Base-by-base conservation (phyloP, 2,113 vertebrate species). In the Lagopus muta region DNA sequence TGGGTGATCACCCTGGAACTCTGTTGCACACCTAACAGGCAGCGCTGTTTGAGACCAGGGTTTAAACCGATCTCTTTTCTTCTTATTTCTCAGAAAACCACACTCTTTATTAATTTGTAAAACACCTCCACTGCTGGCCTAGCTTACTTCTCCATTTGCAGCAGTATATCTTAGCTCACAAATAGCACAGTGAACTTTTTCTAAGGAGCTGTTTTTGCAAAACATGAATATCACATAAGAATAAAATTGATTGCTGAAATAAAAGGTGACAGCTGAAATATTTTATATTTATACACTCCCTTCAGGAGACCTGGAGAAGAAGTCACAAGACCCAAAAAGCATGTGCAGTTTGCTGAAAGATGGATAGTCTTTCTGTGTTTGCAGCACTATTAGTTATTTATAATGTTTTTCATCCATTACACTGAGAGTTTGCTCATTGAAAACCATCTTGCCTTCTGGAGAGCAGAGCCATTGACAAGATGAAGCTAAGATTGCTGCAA, bases 181-280 rank as follows among this genome's bases (percentile, higher is more conserved):
- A 28, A 61, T 13, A 69, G 66, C 48, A 69, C 15, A n/a, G 72
- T 20, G 72, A 70, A 38, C 54, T 66, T 48, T 50, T 69, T 52
- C 86, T 91, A 91, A 96, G 90, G 62, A 90, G 60, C 54, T 3
- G 3, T 80, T 93, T 94, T 91, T 90, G 73, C 71, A 69, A 88
- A 92, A 88, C 86, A 84, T 82, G 76, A 91, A 92, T 93, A 90
- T 89, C 76, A 13, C 80, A 77, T 90, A 79, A 86, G 69, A 90
- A 48, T 60, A 52, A 85, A 95, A 94, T 95, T 86, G 88, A 95
- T 87, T 73, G 73, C 88, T 82, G 85, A 86, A 93, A 91, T 95
- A 92, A 88, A 95, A 48, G 80, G 66, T 55, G 89, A 91, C 93
- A 75, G 89, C 78, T 75, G 67, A 52, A 76, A 45, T 94, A 93